Conservation (phyloP, 1,140 invertebrate species). For the Thaumatotibia leucotreta region DNA sequence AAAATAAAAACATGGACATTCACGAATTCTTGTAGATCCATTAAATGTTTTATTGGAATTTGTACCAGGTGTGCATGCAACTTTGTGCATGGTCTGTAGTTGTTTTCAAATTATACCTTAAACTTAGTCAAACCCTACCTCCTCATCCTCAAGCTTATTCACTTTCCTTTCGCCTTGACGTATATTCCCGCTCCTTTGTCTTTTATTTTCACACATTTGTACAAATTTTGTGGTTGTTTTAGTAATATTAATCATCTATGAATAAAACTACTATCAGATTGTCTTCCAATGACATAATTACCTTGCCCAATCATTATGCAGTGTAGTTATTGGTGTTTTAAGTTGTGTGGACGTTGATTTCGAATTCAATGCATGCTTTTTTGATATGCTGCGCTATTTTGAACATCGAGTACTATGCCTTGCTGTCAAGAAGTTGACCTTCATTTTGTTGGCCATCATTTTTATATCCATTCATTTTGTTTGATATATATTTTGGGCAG, state of each 20-base stretch:
- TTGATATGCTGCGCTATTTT: conserved; percentile 71
- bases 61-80: no score
- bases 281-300: background rate
- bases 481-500: conserved; percentile 71
- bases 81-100: no score
- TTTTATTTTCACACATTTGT: background rate
- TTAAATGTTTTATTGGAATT: no score
- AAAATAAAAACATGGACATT: no score
- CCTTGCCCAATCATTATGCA: conserved; percentile 13
- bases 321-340: conserved; percentile 24
- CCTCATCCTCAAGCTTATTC: no score
- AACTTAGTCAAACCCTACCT: no score
- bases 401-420: conserved; percentile 75
- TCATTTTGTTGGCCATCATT: conserved; percentile 91
- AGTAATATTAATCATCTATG: background rate
- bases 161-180: background rate
- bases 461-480: conserved; percentile 77
- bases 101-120: no score
- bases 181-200: background rate
- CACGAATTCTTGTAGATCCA: no score
- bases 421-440: conserved; percentile 94
- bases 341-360: conserved; percentile 43
- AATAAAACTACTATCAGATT: background rate
- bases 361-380: conserved; percentile 68
- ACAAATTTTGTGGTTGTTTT: no score